Evolutionary conservation across 2,888 invertebrate species (phyloP), one percentile per base, ranked within the genome.

Genomic region (Ophion costatus): DNA sequence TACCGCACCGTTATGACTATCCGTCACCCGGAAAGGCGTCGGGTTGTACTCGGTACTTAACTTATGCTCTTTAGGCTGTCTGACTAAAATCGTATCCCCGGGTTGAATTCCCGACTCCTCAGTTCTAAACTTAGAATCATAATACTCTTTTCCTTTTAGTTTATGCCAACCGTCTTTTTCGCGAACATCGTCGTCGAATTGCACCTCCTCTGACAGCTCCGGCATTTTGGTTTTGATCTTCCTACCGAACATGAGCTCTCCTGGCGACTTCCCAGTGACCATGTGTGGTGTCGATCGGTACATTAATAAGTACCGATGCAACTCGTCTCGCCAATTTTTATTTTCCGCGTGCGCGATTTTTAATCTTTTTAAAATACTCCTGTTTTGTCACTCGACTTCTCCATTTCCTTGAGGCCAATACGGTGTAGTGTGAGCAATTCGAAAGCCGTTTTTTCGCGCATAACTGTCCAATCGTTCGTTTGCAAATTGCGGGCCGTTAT

Each of bases 311-410:
- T 86, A 89, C 24, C 66, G 64, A 14, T 45, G 29, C 11, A 87
- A 14, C 24, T 85, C 84, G 1, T 84, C 73, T 33, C 61, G 38
- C 83, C 86, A 88, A 20, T 88, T 61, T 6, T 38, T 22, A 6
- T 59, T 71, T 63, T 86, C 84, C 10, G 71, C 33, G 9, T 87
- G 76, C 4, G 83, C 82, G 51, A 88, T 88, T 70, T 83, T 82
- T 5, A 88, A 38, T 64, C 86, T 64, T 73, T 89, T 89, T n/a
- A 88, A 59, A 17, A 89, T 69, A 7, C 74, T 83, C 1, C 86
- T 38, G 51, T 89, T 89, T 22, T 87, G 86, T 17, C 86, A 74
- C 59, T 89, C 88, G 1, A 87, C 84, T 71, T 88, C 87, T 0
- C 84, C 82, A 9, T 88, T 88, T 4, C 51, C 71, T 24, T 84